These are phyloP conservation scores for Trinectes maculatus DNA, from an alignment of 2,113 vertebrate genomes.

Conservation along the genomic window DNA sequence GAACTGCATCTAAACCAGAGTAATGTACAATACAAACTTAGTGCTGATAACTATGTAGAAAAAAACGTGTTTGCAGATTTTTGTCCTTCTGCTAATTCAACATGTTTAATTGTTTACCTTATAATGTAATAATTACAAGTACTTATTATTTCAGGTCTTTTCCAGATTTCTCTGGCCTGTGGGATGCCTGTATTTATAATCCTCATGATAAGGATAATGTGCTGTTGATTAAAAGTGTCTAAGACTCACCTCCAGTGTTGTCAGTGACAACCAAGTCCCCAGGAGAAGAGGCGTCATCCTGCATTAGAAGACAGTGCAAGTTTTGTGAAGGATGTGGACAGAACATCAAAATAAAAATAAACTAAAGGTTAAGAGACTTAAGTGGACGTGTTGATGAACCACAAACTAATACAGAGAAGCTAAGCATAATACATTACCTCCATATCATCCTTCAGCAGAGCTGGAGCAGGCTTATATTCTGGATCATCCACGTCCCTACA, in stretches of 20 bases:
- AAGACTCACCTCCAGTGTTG: slow-evolving; percentile 83
- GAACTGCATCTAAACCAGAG: slow-evolving; percentile 82
- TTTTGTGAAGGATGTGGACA: slow-evolving; percentile 7
- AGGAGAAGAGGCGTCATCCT: slow-evolving; percentile 97
- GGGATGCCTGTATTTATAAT: slow-evolving; percentile 3
- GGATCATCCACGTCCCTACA: slow-evolving; percentile 96
- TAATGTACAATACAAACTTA: slow-evolving; percentile 34
- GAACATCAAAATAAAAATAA: background rate
- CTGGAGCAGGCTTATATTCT: slow-evolving; percentile 96
- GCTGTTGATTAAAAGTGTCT: slow-evolving; percentile 22
- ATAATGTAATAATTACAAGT: background rate
- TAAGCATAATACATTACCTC: slow-evolving; percentile 86
- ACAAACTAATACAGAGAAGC: background rate
- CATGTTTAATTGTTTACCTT: background rate
- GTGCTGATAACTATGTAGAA: background rate
- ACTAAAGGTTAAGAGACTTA: background rate
- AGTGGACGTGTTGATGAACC: background rate
- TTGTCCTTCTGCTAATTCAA: too few relatives aligned
- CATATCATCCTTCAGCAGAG: slow-evolving; percentile 96
- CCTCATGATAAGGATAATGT: background rate
- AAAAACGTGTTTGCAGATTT: background rate
- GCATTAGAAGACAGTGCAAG: slow-evolving; percentile 31
- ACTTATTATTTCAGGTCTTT: background rate
- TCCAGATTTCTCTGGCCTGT: background rate
- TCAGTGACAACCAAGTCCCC: slow-evolving; percentile 95